Conservation (phyloP, 2,797 vertebrate species). For the Amblyraja radiata region DNA sequence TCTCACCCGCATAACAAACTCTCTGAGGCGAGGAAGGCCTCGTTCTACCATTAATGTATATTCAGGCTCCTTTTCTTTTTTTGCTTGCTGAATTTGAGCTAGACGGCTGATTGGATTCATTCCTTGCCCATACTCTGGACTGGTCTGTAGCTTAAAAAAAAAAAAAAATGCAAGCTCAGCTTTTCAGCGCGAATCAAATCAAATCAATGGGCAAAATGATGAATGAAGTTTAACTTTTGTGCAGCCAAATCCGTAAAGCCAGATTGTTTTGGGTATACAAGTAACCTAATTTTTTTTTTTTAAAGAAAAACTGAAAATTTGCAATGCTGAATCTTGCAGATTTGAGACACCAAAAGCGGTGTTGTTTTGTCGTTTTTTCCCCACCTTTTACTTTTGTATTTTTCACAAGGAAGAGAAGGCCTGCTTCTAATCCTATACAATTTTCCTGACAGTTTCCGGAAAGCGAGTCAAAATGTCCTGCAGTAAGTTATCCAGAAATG, state of each 20-base stretch:
- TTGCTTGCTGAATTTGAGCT: conserved; percentile 97
- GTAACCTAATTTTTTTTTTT: conserved; percentile 4
- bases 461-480: not conserved
- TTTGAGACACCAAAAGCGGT: conserved; percentile 3
- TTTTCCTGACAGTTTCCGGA: not conserved
- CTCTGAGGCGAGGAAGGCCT: conserved; percentile 83
- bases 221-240: conserved; percentile 20
- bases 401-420: not conserved
- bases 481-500: not conserved
- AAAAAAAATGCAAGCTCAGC: conserved; percentile 38
- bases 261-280: conserved; percentile 15
- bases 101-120: conserved; percentile 98
- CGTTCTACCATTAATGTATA: conserved; percentile 87
- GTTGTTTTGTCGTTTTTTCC: not conserved
- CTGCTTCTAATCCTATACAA: not conserved
- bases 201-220: conserved; percentile 15
- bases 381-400: not conserved
- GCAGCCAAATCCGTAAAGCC: conserved; percentile 22
- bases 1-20: conserved; percentile 91
- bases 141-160: conserved; percentile 73
- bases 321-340: conserved; percentile 36
- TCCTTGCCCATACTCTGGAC: conserved; percentile 88
- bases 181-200: conserved; percentile 36
- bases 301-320: not conserved
- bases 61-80: conserved; percentile 95